Conservation (phyloP, 2,888 invertebrate species). For the Taphrorychus bicolor region DNA sequence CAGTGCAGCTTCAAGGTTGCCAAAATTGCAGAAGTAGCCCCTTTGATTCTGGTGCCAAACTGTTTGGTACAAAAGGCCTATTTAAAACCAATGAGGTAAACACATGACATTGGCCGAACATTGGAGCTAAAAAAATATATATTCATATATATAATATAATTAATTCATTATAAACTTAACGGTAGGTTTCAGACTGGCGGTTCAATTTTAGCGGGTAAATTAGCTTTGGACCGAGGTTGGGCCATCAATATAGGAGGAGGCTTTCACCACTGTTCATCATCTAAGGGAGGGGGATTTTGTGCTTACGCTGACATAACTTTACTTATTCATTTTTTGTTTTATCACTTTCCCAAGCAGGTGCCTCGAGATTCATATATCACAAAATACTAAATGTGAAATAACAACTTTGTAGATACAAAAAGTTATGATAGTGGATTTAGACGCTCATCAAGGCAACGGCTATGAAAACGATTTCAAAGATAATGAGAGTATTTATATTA, state of each 20-base stretch:
- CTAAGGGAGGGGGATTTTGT: slow-evolving; percentile 86
- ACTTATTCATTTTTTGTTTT: slow-evolving; percentile 72
- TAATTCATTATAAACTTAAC: no score
- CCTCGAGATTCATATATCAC: background rate
- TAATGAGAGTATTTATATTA: slow-evolving; percentile 77
- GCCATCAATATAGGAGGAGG: slow-evolving; percentile 91
- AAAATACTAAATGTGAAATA: background rate
- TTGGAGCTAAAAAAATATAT: background rate
- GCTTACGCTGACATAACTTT: slow-evolving; percentile 89
- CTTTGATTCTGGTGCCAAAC: slow-evolving; percentile 79
- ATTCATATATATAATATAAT: background rate
- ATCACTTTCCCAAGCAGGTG: slow-evolving; percentile 58
- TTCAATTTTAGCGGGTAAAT: slow-evolving; percentile 80
- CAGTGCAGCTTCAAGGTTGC: slow-evolving; percentile 85
- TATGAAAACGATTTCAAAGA: slow-evolving; percentile 82
- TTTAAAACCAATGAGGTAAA: slow-evolving; percentile 77
- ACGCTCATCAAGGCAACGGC: slow-evolving; percentile 94
- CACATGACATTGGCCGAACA: no score
- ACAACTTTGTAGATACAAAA: slow-evolving; percentile 60
- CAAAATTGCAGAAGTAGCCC: slow-evolving; percentile 78
- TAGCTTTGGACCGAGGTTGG: slow-evolving; percentile 85
- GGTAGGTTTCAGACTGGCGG: slow-evolving; percentile 81
- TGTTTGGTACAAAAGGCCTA: slow-evolving; percentile 76
- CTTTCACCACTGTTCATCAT: slow-evolving; percentile 86
- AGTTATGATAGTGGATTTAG: slow-evolving; percentile 88